Evolutionary conservation across 2,113 vertebrate genomes (phyloP).

Genomic region (Pristiophorus japonicus): DNA sequence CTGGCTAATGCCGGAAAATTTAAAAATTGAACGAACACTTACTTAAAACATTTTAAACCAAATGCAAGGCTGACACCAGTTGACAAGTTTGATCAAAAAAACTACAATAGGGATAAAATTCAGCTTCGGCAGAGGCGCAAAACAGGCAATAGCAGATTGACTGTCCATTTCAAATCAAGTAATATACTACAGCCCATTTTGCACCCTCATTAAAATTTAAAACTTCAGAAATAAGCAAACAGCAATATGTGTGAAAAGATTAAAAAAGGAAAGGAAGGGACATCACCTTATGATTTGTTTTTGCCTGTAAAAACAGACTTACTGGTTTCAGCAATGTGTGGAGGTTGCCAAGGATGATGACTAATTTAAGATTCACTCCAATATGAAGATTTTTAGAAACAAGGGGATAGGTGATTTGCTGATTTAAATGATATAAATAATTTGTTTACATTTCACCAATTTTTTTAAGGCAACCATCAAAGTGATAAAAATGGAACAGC

Average conservation of each 20-base stretch:
- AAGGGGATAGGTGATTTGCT: neutral
- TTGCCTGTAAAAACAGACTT: neutral
- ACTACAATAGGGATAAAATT: too few relatives aligned
- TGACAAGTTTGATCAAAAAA: too few relatives aligned
- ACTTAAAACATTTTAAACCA: too few relatives aligned
- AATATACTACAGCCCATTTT: neutral
- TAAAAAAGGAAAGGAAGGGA: neutral
- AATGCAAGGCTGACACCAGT: too few relatives aligned
- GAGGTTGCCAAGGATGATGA: neutral
- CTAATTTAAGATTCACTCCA: neutral
- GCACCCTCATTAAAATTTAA: neutral
- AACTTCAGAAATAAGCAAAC: neutral
- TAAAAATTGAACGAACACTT: too few relatives aligned
- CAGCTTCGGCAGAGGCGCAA: too few relatives aligned
- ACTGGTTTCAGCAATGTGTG: neutral
- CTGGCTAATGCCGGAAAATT: too few relatives aligned
- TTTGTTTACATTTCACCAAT: neutral
- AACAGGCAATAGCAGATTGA: too few relatives aligned
- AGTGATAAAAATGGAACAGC: constrained; percentile 63
- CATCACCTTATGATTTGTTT: neutral
- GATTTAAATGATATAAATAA: neutral
- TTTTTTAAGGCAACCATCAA: constrained; percentile 61
- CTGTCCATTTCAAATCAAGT: too few relatives aligned
- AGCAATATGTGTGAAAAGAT: neutral
- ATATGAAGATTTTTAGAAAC: neutral